These are phyloP conservation scores for Danio rerio DNA, from an alignment of 2,113 vertebrate species.

Conservation along the genomic window GRCz12tu NC_133196.1:2626501-2627000, in stretches of 20 bases:
- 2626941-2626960: too few species aligned
- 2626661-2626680: neutral
- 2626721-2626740: slow-evolving; percentile 28
- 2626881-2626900: slow-evolving; percentile 57
- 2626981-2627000: too few species aligned
- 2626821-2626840: neutral
- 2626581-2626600: neutral
- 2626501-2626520: too few species aligned
- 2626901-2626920: slow-evolving; percentile 23
- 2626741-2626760: slow-evolving; percentile 14
- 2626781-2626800: neutral
- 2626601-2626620: neutral
- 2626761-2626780: neutral
- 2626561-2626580: neutral
- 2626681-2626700: neutral
- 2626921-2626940: too few species aligned
- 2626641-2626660: neutral
- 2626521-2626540: too few species aligned
- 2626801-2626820: slow-evolving; percentile 36
- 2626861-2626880: slow-evolving; percentile 9
- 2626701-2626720: slow-evolving; percentile 50
- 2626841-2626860: neutral
- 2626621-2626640: neutral
- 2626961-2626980: too few species aligned
- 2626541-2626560: too few species aligned